Base-by-base conservation (phyloP, 2,888 invertebrate genomes). In the Agriopis marginaria region DNA sequence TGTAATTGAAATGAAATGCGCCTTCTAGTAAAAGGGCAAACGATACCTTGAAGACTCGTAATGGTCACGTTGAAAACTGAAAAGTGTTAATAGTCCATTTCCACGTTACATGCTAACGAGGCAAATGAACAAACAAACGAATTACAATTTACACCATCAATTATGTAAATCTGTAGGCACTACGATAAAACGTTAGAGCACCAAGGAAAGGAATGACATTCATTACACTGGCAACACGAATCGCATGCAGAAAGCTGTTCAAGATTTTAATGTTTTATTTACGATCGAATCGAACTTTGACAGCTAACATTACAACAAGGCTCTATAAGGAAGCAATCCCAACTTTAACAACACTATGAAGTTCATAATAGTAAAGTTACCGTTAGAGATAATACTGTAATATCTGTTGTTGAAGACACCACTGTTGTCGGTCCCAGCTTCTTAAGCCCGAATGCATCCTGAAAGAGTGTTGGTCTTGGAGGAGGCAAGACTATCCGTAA, bases 151-250 rank as follows among this genome's bases (percentile, higher is more conserved):
- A 58, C 17, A 70, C 58, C 47, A 42, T 53, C 5, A 32, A 5
- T 3, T 23, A 58, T 39, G 7, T 56, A 63, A 69, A 58, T 58
- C 51, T 17, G n/a, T 12, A 66, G 62, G 45, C 51, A 67, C 14
- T 42, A 49, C 63, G 40, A 63, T 70, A 51, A 23, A 62, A 64
- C 62, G 61, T 56, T 64, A 44, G 39, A 60, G 54, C 32, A 66
- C 10, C 49, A 66, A 32, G 32, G 32, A 32, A 70, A 54, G 39
- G 45, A 51, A 65, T 51, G 49, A 64, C 17, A 61, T 11, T 40
- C 7, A 56, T 51, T 58, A 11, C 50, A 54, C 59, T 12, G 58
- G 49, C 40, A 59, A 63, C 42, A 53, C 10, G 39, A 45, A 49
- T 49, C 32, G 56, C 55, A 54, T 40, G 59, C 59, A 49, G 42